A percentile compares a stretch with the other conserved stretches of the same genome.
Evolutionary conservation across 2,113 vertebrate genomes (phyloP).

Genomic region (Pituophis catenifer): DNA sequence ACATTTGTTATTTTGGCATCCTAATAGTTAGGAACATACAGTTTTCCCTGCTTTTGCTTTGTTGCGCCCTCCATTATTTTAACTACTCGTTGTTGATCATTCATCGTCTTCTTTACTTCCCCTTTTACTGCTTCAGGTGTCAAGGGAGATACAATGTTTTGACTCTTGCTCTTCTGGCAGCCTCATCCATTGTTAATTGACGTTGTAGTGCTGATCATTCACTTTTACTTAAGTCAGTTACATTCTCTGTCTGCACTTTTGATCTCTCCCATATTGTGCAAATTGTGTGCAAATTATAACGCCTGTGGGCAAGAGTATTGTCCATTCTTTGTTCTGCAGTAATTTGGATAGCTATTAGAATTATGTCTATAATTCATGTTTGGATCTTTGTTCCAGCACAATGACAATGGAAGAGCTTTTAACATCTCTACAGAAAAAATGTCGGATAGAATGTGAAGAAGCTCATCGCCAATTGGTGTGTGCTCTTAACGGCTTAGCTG

Average conservation of each 20-base stretch:
- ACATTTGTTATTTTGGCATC: not conserved
- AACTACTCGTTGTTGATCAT: not conserved
- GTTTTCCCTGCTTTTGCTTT: not conserved
- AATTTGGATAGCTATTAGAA: not conserved
- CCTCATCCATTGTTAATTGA: not conserved
- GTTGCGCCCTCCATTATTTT: not conserved
- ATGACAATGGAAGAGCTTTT: constrained; percentile 99
- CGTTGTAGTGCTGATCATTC: not conserved
- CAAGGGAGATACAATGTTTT: not conserved
- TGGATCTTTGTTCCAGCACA: constrained; percentile 76
- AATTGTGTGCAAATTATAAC: not conserved
- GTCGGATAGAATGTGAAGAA: constrained; percentile 95
- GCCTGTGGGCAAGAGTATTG: not conserved
- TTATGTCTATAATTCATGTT: constrained; percentile 17
- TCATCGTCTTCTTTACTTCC: not conserved
- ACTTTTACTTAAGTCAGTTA: not conserved
- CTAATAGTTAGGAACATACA: not conserved
- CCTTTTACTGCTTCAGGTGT: not conserved
- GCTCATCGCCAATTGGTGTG: constrained; percentile 95
- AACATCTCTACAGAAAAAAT: constrained; percentile 96
- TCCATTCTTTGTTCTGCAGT: not conserved
- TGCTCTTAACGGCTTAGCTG: constrained; percentile 94
- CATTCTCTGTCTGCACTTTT: not conserved
- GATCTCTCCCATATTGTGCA: not conserved
- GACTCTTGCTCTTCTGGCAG: not conserved